Conservation (phyloP, 53 echinoderm and acorn worm genomes). For the Echinarachnius parma region DNA sequence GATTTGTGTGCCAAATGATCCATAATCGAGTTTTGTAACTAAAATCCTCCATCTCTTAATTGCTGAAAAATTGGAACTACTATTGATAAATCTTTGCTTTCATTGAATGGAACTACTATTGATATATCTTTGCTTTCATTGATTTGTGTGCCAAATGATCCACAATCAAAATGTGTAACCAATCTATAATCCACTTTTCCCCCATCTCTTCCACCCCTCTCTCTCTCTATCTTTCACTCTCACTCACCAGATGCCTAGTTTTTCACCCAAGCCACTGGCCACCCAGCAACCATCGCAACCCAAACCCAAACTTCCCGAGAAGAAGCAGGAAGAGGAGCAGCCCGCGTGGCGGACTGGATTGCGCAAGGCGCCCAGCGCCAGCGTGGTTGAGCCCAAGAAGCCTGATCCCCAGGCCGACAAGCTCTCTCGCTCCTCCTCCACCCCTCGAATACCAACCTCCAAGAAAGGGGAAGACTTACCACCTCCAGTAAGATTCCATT, state of each 20-base stretch:
- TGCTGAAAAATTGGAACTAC: too few relatives aligned
- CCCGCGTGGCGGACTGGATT: conserved; percentile 96
- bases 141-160: too few relatives aligned
- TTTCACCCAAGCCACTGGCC: conserved; percentile 89
- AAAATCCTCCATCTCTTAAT: too few relatives aligned
- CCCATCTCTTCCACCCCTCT: not conserved
- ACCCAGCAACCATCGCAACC: conserved; percentile 38
- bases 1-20: too few relatives aligned
- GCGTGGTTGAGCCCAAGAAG: conserved; percentile 68
- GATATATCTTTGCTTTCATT: too few relatives aligned
- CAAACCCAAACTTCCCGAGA: conserved; percentile 45
- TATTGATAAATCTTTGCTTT: too few relatives aligned
- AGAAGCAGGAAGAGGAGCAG: conserved; percentile 66
- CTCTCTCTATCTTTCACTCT: not conserved
- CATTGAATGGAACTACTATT: too few relatives aligned
- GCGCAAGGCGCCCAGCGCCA: conserved; percentile 90
- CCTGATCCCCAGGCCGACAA: conserved; percentile 72
- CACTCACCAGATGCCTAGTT: conserved; percentile 76
- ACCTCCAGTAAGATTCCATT: not conserved
- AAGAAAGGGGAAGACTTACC: too few relatives aligned
- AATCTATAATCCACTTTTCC: too few relatives aligned
- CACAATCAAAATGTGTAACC: too few relatives aligned
- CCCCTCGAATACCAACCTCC: conserved; percentile 74
- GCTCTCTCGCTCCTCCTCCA: conserved; percentile 81
- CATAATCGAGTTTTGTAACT: too few relatives aligned